Conservation (phyloP, 1,140 invertebrate species). For the Penaeus chinensis region DNA sequence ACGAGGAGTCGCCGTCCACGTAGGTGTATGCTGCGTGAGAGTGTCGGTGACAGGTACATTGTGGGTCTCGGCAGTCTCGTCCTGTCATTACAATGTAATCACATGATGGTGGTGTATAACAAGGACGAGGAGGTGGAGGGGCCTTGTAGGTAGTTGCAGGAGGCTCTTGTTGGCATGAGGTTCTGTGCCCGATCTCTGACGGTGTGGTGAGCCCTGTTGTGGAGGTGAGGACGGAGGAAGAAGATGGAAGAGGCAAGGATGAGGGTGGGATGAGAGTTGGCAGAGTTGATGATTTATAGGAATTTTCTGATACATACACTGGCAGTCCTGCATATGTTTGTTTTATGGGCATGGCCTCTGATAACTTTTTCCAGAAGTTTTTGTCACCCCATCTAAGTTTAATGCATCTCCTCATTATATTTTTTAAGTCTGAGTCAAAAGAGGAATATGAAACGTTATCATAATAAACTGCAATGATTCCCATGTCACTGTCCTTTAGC, state of each 20-base stretch:
- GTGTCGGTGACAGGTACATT: constrained; percentile 44
- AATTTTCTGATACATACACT: constrained; percentile 50
- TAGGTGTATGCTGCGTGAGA: constrained; percentile 47
- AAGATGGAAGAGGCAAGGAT: constrained; percentile 46
- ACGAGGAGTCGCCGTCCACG: constrained; percentile 51
- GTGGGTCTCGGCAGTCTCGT: constrained; percentile 40
- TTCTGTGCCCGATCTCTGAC: constrained; percentile 43
- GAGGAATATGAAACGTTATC: constrained; percentile 84
- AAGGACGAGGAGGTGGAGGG: constrained; percentile 41
- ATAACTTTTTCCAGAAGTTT: constrained; percentile 92
- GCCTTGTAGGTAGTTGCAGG: constrained; percentile 41
- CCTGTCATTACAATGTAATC: constrained; percentile 56
- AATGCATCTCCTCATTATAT: constrained; percentile 92
- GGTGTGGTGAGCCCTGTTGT: constrained; percentile 59
- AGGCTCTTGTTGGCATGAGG: constrained; percentile 41
- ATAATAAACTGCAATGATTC: constrained; percentile 86
- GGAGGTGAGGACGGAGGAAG: constrained; percentile 59
- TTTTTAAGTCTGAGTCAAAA: constrained; percentile 87
- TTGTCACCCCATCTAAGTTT: constrained; percentile 92
- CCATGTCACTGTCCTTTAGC: constrained; percentile 80
- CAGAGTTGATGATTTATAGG: constrained; percentile 51
- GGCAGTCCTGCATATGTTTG: constrained; percentile 53
- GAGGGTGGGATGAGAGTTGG: constrained; percentile 42
- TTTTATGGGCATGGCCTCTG: constrained; percentile 80
- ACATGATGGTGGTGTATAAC: constrained; percentile 32